Evolutionary conservation across 2,888 invertebrate species (phyloP).

Genomic region (Polietes domitor): DNA sequence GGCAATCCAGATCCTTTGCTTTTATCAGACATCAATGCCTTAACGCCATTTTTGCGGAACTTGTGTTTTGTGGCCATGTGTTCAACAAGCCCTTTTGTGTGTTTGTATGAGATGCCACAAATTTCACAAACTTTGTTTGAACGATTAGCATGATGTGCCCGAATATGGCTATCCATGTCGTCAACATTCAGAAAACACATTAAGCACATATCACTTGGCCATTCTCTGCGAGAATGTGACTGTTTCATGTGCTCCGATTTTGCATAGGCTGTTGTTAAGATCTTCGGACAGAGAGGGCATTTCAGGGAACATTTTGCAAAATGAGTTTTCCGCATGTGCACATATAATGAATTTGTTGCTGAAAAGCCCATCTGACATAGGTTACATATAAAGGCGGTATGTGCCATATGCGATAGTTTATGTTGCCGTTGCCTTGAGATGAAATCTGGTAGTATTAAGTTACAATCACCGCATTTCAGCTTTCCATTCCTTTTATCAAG

Average conservation of each 20-base stretch:
- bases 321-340: slow-evolving; percentile 60
- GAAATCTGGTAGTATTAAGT: slow-evolving; percentile 17
- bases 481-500: slow-evolving; percentile 31
- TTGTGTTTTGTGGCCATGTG: slow-evolving; percentile 19
- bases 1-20: no score
- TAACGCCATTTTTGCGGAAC: background rate
- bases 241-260: slow-evolving; percentile 55
- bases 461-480: slow-evolving; percentile 54
- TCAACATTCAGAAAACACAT: slow-evolving; percentile 50
- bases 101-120: background rate
- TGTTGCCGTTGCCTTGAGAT: slow-evolving; percentile 52
- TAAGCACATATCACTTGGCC: slow-evolving; percentile 56
- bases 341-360: slow-evolving; percentile 45
- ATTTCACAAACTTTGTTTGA: background rate
- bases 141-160: slow-evolving; percentile 49
- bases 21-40: no score
- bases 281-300: slow-evolving; percentile 51
- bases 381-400: slow-evolving; percentile 62
- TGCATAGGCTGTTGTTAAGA: slow-evolving; percentile 44
- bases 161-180: slow-evolving; percentile 44
- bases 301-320: slow-evolving; percentile 52
- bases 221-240: slow-evolving; percentile 55
- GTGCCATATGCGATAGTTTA: slow-evolving; percentile 63
- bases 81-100: background rate
- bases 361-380: slow-evolving; percentile 56